These are phyloP conservation scores for Struthio camelus DNA, from an alignment of 2,113 vertebrate genomes.

Conservation along the genomic window DNA sequence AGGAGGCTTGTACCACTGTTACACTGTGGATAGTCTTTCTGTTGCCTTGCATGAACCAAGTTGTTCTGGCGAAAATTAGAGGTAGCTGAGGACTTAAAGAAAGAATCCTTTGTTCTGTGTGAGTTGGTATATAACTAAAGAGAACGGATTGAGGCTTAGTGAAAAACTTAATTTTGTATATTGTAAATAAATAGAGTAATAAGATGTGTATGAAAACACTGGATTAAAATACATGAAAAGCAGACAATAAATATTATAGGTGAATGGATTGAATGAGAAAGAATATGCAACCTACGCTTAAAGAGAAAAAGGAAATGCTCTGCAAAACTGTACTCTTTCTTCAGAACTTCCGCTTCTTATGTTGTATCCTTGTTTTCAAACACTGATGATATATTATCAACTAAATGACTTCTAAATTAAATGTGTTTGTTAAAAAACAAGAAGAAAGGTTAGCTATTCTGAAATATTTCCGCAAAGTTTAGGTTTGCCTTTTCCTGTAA, in stretches of 20 bases:
- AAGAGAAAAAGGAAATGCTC: background rate
- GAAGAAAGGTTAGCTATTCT: slow-evolving; percentile 61
- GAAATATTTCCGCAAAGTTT: slow-evolving; percentile 52
- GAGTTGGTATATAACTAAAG: background rate
- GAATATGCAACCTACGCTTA: background rate
- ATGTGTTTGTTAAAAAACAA: slow-evolving; percentile 62
- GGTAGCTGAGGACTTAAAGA: background rate
- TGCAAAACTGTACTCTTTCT: background rate
- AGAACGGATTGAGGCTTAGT: background rate
- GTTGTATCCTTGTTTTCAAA: slow-evolving; percentile 32
- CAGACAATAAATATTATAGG: background rate
- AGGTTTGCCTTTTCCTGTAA: slow-evolving; percentile 60
- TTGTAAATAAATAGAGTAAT: background rate
- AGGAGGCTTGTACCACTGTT: slow-evolving; percentile 8
- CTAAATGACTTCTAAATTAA: slow-evolving; percentile 54
- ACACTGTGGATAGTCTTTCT: background rate
- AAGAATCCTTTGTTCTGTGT: background rate
- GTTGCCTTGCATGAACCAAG: slow-evolving; percentile 36
- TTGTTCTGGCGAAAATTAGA: slow-evolving; percentile 2
- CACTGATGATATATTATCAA: slow-evolving; percentile 51
- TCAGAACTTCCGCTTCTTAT: background rate
- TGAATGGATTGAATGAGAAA: background rate
- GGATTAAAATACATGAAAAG: background rate
- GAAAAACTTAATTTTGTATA: background rate
- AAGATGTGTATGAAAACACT: background rate